phyloP scores from a whole-genome alignment of 2,888 invertebrate genomes.

The Corbicula japonica region DNA sequence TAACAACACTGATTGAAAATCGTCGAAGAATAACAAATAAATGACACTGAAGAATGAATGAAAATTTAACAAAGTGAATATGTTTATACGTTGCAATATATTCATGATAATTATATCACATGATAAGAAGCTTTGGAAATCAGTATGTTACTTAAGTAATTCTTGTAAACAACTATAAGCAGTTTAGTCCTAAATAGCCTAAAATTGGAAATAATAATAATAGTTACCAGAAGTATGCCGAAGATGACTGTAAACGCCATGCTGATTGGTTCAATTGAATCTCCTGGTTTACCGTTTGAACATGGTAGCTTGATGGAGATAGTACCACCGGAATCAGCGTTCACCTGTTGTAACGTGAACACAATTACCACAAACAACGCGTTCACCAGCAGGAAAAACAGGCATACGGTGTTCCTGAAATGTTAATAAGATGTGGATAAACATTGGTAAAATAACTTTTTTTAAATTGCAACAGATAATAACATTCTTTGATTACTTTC shows the following conservation, averaged over 20 bases:
- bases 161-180: no score
- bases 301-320: conserved; percentile 78
- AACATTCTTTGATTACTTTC: no score
- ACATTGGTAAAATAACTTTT: no score
- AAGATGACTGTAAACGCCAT: conserved; percentile 75
- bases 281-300: conserved; percentile 37
- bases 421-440: no score
- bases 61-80: background rate
- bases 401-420: conserved; percentile 92
- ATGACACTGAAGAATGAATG: background rate
- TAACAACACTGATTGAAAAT: no score
- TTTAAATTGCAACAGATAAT: no score
- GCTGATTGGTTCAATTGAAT: conserved; percentile 73
- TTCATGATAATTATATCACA: background rate
- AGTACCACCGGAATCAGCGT: conserved; percentile 68
- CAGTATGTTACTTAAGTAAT: background rate
- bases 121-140: background rate
- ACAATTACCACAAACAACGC: conserved; percentile 99
- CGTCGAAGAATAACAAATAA: background rate
- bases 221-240: conserved; percentile 67
- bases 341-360: conserved; percentile 97
- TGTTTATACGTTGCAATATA: background rate
- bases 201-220: background rate
- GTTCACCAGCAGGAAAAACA: conserved; percentile 97
- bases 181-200: background rate